Evolutionary conservation across 1,140 invertebrate genomes (phyloP), one percentile per base, ranked within the genome.

Genomic region (Brachionus paranguensis): DNA sequence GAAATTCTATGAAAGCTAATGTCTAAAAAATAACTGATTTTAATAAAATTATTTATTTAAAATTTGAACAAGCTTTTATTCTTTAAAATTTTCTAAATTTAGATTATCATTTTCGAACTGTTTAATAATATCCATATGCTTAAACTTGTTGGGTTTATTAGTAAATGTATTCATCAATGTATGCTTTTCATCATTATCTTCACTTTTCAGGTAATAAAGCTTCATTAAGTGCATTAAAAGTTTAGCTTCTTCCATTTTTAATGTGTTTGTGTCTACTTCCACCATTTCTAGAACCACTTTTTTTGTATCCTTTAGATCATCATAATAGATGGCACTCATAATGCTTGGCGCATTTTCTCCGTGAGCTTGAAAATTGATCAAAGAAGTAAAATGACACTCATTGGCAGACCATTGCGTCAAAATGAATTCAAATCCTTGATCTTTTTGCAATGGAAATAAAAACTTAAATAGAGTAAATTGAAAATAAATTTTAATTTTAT

Each of bases 351-450:
- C 78, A 47, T 81, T 81, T 68, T 81, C 78, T 27, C 78, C 78
- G 27, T 81, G 78, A 41, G 78, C 78, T 45, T 81, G 78, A 64
- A 64, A 81, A 27, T 68, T 81, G 3, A 81, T 81, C 53, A 81
- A 68, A 11, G 78, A 55, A 17, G 78, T 81, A 64, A 81, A 81
- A 47, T 81, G 78, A 37, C 78, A 81, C 29, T 81, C 78, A 10
- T 81, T 81, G 5, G 11, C 27, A 11, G 29, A 43, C 78, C 78
- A 81, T 64, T 81, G 78, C 11, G 64, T 20, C 55, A 81, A 81
- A 24, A 64, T 41, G 29, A 81, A 81, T 27, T 81, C 78, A 37
- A 64, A 81, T 24, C 78, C 78, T 81, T 81, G 53, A 45, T 81
- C 78, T 81, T 55, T 81, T 11, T 27, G 78, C 50, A 81, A n/a